Conservation (phyloP, 1,140 invertebrate genomes). For the Anthonomus grandis region DNA sequence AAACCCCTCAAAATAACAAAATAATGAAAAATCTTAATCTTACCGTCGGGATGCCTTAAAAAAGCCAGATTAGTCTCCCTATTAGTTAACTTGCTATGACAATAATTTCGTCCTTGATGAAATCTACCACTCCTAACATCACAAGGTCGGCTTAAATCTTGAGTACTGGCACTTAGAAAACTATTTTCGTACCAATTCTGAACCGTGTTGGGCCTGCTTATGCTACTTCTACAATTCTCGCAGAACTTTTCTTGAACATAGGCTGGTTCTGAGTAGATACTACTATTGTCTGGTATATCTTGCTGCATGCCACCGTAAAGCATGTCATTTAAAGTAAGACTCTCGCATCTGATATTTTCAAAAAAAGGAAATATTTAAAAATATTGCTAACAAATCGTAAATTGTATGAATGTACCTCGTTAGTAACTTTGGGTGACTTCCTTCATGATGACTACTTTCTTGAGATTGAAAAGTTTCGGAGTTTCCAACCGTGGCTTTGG, state of each 20-base stretch:
- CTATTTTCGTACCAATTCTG: slow-evolving; percentile 52
- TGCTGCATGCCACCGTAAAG: slow-evolving; percentile 57
- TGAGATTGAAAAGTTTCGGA: slow-evolving; percentile 55
- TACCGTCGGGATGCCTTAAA: slow-evolving; percentile 78
- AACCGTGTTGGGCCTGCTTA: slow-evolving; percentile 67
- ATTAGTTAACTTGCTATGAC: slow-evolving; percentile 50
- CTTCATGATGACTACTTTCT: slow-evolving; percentile 41
- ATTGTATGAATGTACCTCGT: slow-evolving; percentile 50
- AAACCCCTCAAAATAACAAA: too few relatives aligned
- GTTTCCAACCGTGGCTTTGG: slow-evolving; percentile 58
- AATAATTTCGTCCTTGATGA: slow-evolving; percentile 48
- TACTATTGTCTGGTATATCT: slow-evolving; percentile 64
- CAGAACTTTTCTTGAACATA: slow-evolving; percentile 73
- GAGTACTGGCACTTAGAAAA: slow-evolving; percentile 48
- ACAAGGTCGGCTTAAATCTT: slow-evolving; percentile 50
- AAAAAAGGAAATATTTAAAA: too few relatives aligned
- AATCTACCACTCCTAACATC: slow-evolving; percentile 39
- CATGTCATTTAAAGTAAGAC: slow-evolving; percentile 67
- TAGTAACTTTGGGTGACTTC: slow-evolving; percentile 39
- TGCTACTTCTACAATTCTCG: slow-evolving; percentile 69
- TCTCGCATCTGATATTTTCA: slow-evolving; percentile 52
- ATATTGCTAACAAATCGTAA: too few relatives aligned
- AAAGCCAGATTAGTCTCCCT: slow-evolving; percentile 64
- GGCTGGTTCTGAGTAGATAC: slow-evolving; percentile 79
- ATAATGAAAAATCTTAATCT: too few relatives aligned